These are phyloP conservation scores for Urocolius indicus DNA, from an alignment of 2,113 vertebrate genomes.

Conservation along the genomic window DNA sequence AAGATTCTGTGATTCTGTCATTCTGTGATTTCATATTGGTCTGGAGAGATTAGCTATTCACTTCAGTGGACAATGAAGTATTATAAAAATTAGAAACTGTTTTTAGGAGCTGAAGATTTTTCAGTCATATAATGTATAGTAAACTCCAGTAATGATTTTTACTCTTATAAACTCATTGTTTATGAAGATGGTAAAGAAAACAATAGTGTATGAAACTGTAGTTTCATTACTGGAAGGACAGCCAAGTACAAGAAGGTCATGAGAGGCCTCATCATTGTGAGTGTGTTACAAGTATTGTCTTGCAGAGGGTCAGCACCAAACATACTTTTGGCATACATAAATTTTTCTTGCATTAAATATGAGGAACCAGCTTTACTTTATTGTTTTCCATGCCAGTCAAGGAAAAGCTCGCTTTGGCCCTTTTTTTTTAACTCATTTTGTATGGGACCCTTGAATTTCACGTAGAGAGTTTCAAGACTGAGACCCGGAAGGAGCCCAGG, in stretches of 20 bases:
- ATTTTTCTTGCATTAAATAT: not conserved
- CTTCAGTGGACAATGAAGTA: not conserved
- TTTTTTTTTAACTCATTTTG: not conserved
- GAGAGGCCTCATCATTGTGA: not conserved
- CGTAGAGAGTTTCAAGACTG: not conserved
- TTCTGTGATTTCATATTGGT: not conserved
- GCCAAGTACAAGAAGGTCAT: not conserved
- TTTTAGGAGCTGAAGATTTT: not conserved
- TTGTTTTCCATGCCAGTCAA: rapidly evolving
- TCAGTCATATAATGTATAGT: not conserved
- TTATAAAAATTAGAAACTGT: not conserved
- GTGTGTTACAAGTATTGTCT: not conserved
- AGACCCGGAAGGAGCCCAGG: not conserved
- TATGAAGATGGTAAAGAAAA: not conserved
- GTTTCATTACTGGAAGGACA: not conserved
- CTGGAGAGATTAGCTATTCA: not conserved
- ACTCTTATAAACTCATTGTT: not conserved
- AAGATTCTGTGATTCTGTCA: too few species aligned
- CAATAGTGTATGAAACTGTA: not conserved
- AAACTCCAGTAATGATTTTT: not conserved
- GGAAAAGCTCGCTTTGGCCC: not conserved
- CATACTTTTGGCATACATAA: not conserved
- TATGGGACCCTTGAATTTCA: not conserved
- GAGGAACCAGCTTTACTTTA: not conserved
- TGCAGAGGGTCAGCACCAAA: not conserved